A percentile compares a stretch with the other conserved stretches of the same genome.
phyloP scores from a whole-genome alignment of 2,888 invertebrate species.

The Mechanitis mazaeus region DNA sequence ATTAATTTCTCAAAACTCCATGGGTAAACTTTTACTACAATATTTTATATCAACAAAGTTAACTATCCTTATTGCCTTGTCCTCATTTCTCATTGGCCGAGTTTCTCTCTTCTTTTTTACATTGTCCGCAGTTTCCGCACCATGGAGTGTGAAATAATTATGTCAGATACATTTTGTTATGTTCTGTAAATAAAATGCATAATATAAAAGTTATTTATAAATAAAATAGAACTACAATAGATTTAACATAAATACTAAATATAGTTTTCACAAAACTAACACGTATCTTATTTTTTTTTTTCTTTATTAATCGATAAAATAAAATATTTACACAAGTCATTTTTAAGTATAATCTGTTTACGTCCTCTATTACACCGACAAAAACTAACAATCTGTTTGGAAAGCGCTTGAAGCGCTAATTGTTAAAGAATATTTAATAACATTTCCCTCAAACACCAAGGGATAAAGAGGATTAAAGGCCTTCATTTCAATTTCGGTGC shows the following conservation, averaged over 20 bases:
- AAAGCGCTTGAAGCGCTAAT: too few relatives aligned
- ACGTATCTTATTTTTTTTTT: too few relatives aligned
- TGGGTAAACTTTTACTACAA: conserved; percentile 21
- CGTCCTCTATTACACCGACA: too few relatives aligned
- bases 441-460: conserved; percentile 8
- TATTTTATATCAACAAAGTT: conserved; percentile 22
- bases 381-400: too few relatives aligned
- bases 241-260: too few relatives aligned
- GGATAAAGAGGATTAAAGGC: conserved; percentile 22
- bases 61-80: conserved; percentile 19
- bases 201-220: too few relatives aligned
- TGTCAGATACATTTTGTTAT: conserved; percentile 1
- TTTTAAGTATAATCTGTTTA: too few relatives aligned
- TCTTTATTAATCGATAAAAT: too few relatives aligned
- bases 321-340: too few relatives aligned
- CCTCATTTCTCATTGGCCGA: conserved; percentile 22
- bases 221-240: too few relatives aligned
- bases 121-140: conserved; percentile 6
- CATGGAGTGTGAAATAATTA: conserved; percentile 5
- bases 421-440: neutral
- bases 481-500: conserved; percentile 24
- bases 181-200: neutral
- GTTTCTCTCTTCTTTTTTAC: conserved; percentile 11
- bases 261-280: too few relatives aligned
- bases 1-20: neutral